Evolutionary conservation across 2,113 vertebrate genomes (phyloP), one percentile per base, ranked within the genome.

Genomic region (Enhydra lutris): DNA sequence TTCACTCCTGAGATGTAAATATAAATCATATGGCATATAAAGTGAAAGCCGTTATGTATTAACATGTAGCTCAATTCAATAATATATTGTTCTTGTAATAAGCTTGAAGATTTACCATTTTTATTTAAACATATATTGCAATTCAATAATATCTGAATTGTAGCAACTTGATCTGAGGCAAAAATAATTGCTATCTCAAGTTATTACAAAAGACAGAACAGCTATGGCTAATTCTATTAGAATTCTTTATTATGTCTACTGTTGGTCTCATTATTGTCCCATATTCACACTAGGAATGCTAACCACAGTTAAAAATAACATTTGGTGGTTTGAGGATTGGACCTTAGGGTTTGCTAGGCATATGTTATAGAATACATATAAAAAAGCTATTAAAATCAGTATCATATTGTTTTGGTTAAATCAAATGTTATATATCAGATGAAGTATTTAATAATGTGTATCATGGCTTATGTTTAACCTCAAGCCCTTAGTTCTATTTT

Each of bases 41-140:
- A 84, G 12, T 89, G 69, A 97, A 95, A 83, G 42, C 71, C 78
- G 52, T 65, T 91, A 76, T 80, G 13, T 93, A 86, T 92, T 86
- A 97, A 42, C 65, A 65, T 89, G 7, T 36, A 93, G 71, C 14
- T 81, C 34, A 95, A 34, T 85, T 96, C 81, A 96, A 71, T 93
- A 95, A 96, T 94, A 93, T 84, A 89, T 42, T 93, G 14, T 78
- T 88, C 81, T 97, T 92, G 7, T 84, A 95, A 95, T 94, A 95
- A 86, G 34, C 50, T 90, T 95, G 76, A 97, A 96, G 57, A 97
- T 96, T 97, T 98, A 79, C 59, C 42, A 96, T 96, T 98, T 95
- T 97, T 97, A 94, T 97, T 97, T 78, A 97, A 97, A 94, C n/a
- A 92, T 92, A 88, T 89, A 97, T 88, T 96, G 47, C 91, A 96